A percentile compares a stretch with the other conserved stretches of the same genome.
These are phyloP conservation scores for Drymodes brunneopygia DNA, from an alignment of 2,113 vertebrate genomes.

Conservation along the genomic window DNA sequence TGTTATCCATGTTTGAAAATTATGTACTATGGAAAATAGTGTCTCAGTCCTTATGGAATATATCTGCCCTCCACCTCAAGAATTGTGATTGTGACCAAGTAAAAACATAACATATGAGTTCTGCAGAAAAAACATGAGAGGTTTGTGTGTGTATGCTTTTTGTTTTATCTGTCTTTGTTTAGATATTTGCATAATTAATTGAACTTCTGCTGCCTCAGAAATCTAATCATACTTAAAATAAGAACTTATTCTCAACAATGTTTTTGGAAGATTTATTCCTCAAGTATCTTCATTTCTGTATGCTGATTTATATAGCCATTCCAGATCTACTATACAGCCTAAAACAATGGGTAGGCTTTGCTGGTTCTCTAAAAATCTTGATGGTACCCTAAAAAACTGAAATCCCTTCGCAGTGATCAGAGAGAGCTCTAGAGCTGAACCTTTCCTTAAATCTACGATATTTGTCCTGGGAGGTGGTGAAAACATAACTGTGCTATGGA, in stretches of 20 bases:
- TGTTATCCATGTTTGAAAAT: neutral
- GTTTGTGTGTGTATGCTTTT: neutral
- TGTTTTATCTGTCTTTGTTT: neutral
- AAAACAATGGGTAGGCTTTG: neutral
- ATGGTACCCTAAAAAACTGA: neutral
- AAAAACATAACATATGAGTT: neutral
- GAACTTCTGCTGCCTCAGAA: neutral
- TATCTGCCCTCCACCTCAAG: neutral
- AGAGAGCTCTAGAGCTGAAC: rapidly evolving
- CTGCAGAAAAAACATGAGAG: neutral
- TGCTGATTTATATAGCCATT: neutral
- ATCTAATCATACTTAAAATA: neutral
- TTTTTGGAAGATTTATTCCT: neutral
- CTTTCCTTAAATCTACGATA: neutral
- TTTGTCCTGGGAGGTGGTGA: neutral
- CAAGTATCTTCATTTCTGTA: neutral
- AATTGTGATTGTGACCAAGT: neutral
- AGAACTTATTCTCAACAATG: neutral
- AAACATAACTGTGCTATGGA: neutral
- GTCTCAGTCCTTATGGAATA: neutral
- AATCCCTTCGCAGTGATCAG: rapidly evolving
- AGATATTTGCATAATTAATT: neutral
- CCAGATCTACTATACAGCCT: neutral
- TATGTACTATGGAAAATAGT: neutral
- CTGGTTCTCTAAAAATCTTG: neutral